Percentiles rank a stretch among this genome's conserved stretches.
These are phyloP conservation scores for Egretta garzetta DNA, from an alignment of 2,113 vertebrate genomes.

Conservation along the genomic window DNA sequence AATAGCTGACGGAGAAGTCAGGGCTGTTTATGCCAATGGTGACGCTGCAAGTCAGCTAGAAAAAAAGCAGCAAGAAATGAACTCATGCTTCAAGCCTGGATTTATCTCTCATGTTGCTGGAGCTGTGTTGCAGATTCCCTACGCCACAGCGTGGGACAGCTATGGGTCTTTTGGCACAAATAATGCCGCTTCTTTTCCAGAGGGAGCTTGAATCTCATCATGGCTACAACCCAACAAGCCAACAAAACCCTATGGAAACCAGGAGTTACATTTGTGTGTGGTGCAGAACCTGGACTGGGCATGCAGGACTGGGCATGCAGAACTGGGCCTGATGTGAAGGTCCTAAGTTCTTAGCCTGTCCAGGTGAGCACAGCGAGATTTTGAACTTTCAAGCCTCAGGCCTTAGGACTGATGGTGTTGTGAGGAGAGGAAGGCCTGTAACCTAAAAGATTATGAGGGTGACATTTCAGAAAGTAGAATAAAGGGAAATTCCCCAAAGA, in stretches of 20 bases:
- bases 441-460: not conserved
- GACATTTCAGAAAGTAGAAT: not conserved
- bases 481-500: not conserved
- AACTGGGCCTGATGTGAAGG: not conserved
- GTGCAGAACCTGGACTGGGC: not conserved
- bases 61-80: constrained; percentile 27
- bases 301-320: not conserved
- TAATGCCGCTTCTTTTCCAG: fast-evolving
- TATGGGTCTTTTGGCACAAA: not conserved
- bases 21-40: constrained; percentile 57
- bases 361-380: not conserved
- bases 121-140: not conserved
- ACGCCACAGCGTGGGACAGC: not conserved
- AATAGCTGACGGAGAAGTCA: constrained; percentile 65
- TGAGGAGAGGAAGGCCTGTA: not conserved
- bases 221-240: not conserved
- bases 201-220: not conserved
- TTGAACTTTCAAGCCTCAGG: not conserved
- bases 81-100: not conserved
- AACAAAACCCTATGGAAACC: not conserved
- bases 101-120: not conserved
- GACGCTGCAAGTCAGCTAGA: constrained; percentile 60
- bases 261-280: not conserved
- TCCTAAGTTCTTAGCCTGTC: not conserved
- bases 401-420: not conserved